phyloP scores from a whole-genome alignment of 2,113 vertebrate genomes.

The Indri indri region DNA sequence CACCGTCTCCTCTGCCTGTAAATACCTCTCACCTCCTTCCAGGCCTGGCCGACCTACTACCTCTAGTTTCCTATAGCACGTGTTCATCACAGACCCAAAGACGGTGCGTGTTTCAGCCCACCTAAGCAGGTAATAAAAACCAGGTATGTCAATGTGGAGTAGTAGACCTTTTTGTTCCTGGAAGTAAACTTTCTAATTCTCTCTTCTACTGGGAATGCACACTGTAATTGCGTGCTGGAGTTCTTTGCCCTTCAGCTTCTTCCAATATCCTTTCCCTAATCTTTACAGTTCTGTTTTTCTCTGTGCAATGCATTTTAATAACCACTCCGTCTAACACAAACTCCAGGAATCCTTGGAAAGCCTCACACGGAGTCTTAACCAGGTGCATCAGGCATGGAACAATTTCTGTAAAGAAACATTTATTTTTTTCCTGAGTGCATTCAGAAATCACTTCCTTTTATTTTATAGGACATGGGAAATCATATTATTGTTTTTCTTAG shows the following conservation, averaged over 20 bases:
- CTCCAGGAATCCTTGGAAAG: not conserved
- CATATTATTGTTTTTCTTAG: not conserved
- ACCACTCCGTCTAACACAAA: not conserved
- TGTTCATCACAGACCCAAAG: not conserved
- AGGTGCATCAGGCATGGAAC: not conserved
- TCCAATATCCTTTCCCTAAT: not conserved
- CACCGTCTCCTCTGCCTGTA: not conserved
- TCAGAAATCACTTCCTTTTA: not conserved
- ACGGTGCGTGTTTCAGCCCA: too few species aligned
- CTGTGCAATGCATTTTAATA: not conserved
- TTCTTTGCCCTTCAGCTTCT: not conserved
- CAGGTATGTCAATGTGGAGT: too few species aligned
- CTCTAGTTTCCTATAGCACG: not conserved
- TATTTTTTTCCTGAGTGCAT: not conserved
- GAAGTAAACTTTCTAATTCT: not conserved
- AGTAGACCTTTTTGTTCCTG: not conserved
- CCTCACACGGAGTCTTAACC: not conserved
- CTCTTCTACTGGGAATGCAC: not conserved
- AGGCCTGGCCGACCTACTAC: not conserved
- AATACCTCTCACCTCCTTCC: too few species aligned
- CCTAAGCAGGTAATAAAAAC: not conserved
- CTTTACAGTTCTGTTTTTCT: not conserved
- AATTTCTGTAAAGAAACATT: not conserved
- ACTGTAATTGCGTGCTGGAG: fast-evolving
- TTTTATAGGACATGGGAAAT: not conserved